Conservation (phyloP, 2,888 invertebrate genomes). For the Gortyna flavago region DNA sequence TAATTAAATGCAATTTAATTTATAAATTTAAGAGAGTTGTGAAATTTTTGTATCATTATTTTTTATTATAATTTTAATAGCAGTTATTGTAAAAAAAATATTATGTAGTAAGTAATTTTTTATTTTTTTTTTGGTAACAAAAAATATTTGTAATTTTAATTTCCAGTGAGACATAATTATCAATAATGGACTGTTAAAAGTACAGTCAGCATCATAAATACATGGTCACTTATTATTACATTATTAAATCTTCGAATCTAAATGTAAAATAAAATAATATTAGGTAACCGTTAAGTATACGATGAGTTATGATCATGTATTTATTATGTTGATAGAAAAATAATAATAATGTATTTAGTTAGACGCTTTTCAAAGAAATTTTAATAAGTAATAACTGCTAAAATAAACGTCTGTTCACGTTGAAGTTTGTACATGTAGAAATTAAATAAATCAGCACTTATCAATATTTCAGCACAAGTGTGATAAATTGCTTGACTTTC, state of each 20-base stretch:
- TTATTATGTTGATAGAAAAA: conserved; percentile 30
- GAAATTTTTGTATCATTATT: conserved; percentile 16
- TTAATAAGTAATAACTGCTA: conserved; percentile 23
- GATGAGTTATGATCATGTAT: conserved; percentile 45
- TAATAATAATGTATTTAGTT: background rate
- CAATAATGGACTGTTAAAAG: conserved; percentile 15
- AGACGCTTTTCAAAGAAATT: conserved; percentile 16
- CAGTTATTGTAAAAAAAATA: conserved; percentile 23
- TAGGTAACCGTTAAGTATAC: conserved; percentile 54
- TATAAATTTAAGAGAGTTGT: conserved; percentile 29
- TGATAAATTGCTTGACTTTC: conserved; percentile 5
- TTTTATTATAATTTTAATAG: conserved; percentile 17
- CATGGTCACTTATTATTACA: conserved; percentile 29
- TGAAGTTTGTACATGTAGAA: conserved; percentile 44
- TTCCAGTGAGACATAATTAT: conserved; percentile 39
- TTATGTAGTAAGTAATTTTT: conserved; percentile 32
- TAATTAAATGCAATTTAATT: conserved; percentile 24
- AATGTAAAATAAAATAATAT: conserved; percentile 39
- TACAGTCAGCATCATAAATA: conserved; percentile 52
- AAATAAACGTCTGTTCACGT: conserved; percentile 9
- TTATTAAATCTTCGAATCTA: conserved; percentile 23
- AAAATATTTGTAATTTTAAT: conserved; percentile 4
- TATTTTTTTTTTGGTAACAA: conserved; percentile 22
- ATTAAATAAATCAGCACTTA: conserved; percentile 26
- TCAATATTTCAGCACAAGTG: conserved; percentile 35